Base-by-base conservation (phyloP, 1,140 invertebrate genomes). In the Oncopeltus fasciatus region DNA sequence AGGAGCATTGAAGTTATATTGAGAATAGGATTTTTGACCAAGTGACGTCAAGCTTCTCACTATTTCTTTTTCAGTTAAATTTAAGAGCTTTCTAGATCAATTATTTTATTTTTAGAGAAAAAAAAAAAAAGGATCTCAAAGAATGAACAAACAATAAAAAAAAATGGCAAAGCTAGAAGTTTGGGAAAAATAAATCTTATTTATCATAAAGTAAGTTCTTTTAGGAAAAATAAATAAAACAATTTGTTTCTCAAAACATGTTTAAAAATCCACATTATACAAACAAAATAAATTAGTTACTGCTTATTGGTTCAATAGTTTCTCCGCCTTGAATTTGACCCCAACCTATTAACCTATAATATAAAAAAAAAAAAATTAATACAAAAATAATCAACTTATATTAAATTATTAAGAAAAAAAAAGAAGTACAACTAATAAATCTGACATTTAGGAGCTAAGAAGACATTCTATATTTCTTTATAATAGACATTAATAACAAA, bases 311-410 rank as follows among this genome's bases (percentile, higher is more conserved):
- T 74, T 89, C 84, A 68, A 95, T 91, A 49, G 91, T 92, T 69
- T 86, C 85, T 61, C 93, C 92, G 70, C 90, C 87, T 71, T 89
- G 84, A 75, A 96, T 96, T 72, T 95, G 90, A 64, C 93, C 93
- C 94, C 94, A 98, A 67, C 94, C 94, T 74, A 98, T 97, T 67
- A 98, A 81, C 75, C 86, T 88, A 74, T 16, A 78, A 79, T 65
- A 65, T n/a, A 68, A 33, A 59, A 47, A 38, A 38, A 38, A 14
- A 14, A 38, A 38, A 38, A 38, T 38, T 5, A 5, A 38, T 38
- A 38, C 14, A 8, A 38, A 8, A 8, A 38, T 8, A 38, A 5
- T 38, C 14, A 38, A 38, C 31, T 8, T 14, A 38, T n/a, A n/a
- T n/a, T n/a, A n/a, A n/a, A n/a, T n/a, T n/a, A n/a, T n/a, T n/a